phyloP scores from a whole-genome alignment of 37 sponge, comb jelly and placozoan genomes.

The Hormiphora californensis region DNA sequence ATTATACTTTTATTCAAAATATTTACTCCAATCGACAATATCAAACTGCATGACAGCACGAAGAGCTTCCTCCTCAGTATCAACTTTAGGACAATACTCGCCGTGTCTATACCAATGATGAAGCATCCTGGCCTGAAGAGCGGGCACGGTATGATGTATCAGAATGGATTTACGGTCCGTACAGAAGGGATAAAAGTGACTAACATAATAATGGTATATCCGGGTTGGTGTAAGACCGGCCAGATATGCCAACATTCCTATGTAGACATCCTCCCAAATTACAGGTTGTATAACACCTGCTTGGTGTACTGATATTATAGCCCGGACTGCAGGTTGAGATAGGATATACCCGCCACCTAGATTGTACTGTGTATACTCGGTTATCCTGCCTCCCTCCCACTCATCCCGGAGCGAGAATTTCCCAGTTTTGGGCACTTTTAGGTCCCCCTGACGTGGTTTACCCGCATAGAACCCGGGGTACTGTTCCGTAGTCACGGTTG shows the following conservation, averaged over 20 bases:
- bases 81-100: not conserved
- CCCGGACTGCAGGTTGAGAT: not conserved
- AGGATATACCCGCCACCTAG: conserved; percentile 34
- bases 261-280: conserved; percentile 18
- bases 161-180: not conserved
- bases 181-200: conserved; percentile 33
- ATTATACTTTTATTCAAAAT: no score
- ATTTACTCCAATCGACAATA: not conserved
- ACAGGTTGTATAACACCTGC: not conserved
- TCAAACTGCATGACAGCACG: not conserved
- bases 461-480: not conserved
- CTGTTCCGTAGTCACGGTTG: not conserved
- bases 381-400: not conserved
- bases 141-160: conserved; percentile 22
- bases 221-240: not conserved
- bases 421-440: conserved; percentile 1
- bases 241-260: conserved; percentile 13
- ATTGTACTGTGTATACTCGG: conserved; percentile 18
- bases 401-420: not conserved
- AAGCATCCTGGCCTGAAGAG: conserved; percentile 34
- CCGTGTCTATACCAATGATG: not conserved
- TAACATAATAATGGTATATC: conserved; percentile 36
- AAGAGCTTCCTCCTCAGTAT: not conserved
- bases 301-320: not conserved
- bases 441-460: conserved; percentile 40